These are phyloP conservation scores for Varroa destructor DNA, from an alignment of 1,140 invertebrate species.

Conservation along the genomic window DNA sequence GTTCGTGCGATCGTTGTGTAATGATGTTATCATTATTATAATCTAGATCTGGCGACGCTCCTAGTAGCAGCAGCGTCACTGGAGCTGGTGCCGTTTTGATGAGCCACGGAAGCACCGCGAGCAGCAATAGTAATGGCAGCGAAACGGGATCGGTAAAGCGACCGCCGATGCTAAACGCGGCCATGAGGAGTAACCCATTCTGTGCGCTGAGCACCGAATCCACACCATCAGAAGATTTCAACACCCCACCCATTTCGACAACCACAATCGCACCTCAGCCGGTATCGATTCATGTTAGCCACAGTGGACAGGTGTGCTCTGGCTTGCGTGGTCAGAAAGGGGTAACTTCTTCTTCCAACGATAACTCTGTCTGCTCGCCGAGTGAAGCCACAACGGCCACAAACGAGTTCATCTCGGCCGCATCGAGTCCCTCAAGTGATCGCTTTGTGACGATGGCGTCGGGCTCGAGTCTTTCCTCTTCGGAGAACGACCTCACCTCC, in stretches of 20 bases:
- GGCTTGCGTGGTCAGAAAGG: not conserved
- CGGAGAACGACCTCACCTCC: constrained; percentile 14
- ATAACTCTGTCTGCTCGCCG: constrained; percentile 25
- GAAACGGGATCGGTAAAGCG: not conserved
- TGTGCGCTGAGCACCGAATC: constrained; percentile 24
- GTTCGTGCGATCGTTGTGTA: no score
- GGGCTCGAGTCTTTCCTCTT: constrained; percentile 24
- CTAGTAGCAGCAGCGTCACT: no score
- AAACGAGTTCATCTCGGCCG: constrained; percentile 17
- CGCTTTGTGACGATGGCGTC: constrained; percentile 27
- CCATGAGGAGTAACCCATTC: constrained; percentile 28
- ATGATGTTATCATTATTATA: no score
- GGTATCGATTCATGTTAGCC: no score
- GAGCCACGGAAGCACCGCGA: no score
- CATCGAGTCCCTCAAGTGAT: constrained; percentile 27
- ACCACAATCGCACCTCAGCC: no score
- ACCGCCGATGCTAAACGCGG: constrained; percentile 15
- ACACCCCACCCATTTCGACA: not conserved
- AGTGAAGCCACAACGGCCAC: constrained; percentile 23
- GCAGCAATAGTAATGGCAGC: no score
- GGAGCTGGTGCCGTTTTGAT: no score
- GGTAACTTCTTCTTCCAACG: constrained; percentile 16
- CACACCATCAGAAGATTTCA: constrained; percentile 20
- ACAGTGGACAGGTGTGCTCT: no score
- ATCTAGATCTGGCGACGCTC: no score